Base-by-base conservation (phyloP, 2,797 vertebrate genomes). In the Orestias chungarensis region DNA sequence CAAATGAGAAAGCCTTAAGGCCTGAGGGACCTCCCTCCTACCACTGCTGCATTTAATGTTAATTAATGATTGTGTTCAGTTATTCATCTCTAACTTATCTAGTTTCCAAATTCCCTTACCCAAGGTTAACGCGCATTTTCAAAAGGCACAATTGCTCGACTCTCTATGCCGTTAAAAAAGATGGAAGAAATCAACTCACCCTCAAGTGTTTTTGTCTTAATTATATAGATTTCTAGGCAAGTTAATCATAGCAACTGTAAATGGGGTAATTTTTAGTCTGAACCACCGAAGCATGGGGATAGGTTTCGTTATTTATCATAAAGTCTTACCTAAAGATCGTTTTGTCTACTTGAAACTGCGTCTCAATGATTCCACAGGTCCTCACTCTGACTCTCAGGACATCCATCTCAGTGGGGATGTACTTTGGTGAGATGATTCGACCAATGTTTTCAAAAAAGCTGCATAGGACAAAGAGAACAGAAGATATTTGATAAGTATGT, bases 401-500 rank as follows among this genome's bases (percentile, higher is more conserved):
- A 44, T 95, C 94, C 0, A 55, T 68, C 82, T 93, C 91, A 0
- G 91, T 93, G 70, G 94, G 94, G 64, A 91, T 1, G 71, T 94
- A 95, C 73, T 89, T 89, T 8, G 93, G 93, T 12, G 88, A 78
- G 38, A 93, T 86, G 86, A 95, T 89, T 66, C 92, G 90, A 83
- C 70, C 86, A 55, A 95, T 90, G 80, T 93, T 94, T 67, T 93
- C 90, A 77, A 95, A 94, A 87, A 95, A 95, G 78, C 94, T 95
- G 80, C 20, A 81, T 40, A 8, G 1, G 18, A 40, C 20, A n/a
- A 64, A 20, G 17, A 52, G 14, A 57, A 65, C 2, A 52, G 6
- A 47, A 64, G 46, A 10, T 11, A 40, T 61, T 27, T 2, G 27
- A 27, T n/a, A n/a, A 64, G 29, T 43, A 15, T 8, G n/a, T 15